Base-by-base conservation (phyloP, 2,113 vertebrate genomes). In the Hydrochoerus hydrochaeris region DNA sequence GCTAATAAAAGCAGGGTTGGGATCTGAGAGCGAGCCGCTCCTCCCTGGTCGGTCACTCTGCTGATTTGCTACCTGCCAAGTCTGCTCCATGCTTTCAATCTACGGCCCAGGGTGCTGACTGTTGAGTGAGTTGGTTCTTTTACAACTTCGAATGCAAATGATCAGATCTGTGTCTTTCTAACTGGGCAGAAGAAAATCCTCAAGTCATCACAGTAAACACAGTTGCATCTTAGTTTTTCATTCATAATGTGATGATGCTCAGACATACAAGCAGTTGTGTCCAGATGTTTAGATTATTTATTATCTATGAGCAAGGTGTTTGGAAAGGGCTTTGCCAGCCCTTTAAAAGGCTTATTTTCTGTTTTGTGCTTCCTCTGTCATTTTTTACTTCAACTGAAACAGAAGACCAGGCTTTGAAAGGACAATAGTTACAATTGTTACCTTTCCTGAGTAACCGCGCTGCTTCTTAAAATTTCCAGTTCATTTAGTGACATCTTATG, bases 401-500 rank as follows among this genome's bases (percentile, higher is more conserved):
- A 62, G 73, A 97, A 75, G 52, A n/a, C 46, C 69, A 75, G 9
- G 4, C 4, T 96, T 95, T 35, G 41, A 93, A 95, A 94, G 62
- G 57, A 65, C 35, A 60, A 5, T 91, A 91, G 44, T 35, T 65
- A 9, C 57, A 62, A 86, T 58, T 98, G 97, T 98, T 98, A 99
- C 99, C 99, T 99, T 84, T 99, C 99, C 80, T 99, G 99, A 96
- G 86, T 97, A 93, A 98, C 30, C 77, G 98, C 95, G 65, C 97
- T 98, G 71, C 97, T 98, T 57, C 98, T 99, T 96, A 99, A 98
- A 97, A 99, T 99, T 97, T 99, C 98, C 22, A 97, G 97, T 97
- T 99, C 99, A 85, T 99, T 99, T 96, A 98, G 98, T 95, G 99
- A 97, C 88, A 99, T 98, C 97, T 98, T 99, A 71, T 99, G 83